Conservation (phyloP, 2,797 vertebrate genomes). For the Gadopsis marmoratus region DNA sequence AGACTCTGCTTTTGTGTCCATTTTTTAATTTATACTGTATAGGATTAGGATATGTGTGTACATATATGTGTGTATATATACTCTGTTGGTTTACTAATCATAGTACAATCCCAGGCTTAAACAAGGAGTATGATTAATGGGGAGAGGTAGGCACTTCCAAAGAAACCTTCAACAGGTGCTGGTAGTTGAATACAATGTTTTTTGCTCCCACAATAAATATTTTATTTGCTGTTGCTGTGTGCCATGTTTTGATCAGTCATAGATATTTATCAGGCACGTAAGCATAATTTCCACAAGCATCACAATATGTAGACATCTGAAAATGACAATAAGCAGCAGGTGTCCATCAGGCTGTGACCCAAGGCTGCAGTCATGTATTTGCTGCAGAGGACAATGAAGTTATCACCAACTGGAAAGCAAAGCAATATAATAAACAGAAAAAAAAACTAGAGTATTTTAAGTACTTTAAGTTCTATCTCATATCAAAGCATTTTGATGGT, state of each 20-base stretch:
- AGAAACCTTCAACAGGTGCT: not conserved
- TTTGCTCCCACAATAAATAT: too few relatives aligned
- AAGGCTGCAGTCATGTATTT: not conserved
- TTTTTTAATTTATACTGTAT: not conserved
- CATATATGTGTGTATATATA: too few relatives aligned
- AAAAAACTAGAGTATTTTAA: not conserved
- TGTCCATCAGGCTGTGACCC: not conserved
- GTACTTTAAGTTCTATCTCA: constrained; percentile 37
- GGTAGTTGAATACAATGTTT: not conserved
- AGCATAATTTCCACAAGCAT: not conserved
- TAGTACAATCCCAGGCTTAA: not conserved
- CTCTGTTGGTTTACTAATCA: not conserved
- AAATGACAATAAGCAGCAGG: not conserved
- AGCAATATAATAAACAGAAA: not conserved
- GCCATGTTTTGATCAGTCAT: too few relatives aligned
- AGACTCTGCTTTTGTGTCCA: not conserved
- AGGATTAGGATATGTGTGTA: too few relatives aligned
- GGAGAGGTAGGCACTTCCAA: not conserved
- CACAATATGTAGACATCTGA: not conserved
- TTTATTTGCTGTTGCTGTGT: not conserved
- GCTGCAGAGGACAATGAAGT: not conserved
- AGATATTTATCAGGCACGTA: not conserved
- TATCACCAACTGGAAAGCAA: not conserved
- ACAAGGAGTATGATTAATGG: not conserved
- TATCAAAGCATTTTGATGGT: not conserved